Conservation (phyloP, 2,797 vertebrate species). For the Muscicapa comitata region DNA sequence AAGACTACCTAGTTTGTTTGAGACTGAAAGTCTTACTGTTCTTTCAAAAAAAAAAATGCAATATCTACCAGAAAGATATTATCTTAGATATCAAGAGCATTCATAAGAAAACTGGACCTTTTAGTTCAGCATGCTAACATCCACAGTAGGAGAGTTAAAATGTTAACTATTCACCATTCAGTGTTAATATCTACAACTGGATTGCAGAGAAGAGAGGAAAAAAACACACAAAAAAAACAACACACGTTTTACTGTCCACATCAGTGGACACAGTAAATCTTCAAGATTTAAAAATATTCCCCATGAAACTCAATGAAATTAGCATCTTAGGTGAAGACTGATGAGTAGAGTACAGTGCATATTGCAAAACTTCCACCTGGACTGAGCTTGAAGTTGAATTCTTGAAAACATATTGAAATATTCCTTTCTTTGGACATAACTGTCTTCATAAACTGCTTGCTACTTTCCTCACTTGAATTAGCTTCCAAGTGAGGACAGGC, state of each 20-base stretch:
- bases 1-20: not conserved
- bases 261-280: not conserved
- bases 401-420: not conserved
- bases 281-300: not conserved
- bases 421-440: not conserved
- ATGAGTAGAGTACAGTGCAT: not conserved
- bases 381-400: not conserved
- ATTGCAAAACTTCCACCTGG: not conserved
- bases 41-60: not conserved
- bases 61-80: not conserved
- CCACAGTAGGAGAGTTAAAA: not conserved
- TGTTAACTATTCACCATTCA: not conserved
- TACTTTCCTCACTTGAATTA: not conserved
- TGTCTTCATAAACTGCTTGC: not conserved
- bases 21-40: not conserved
- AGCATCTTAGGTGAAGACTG: not conserved
- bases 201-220: not conserved
- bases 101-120: not conserved
- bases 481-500: not conserved
- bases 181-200: not conserved
- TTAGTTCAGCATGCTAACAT: not conserved
- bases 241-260: not conserved
- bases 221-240: accelerated
- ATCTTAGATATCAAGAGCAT: not conserved
- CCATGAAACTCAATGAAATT: not conserved